phyloP scores from a whole-genome alignment of 2,113 vertebrate genomes.

The Eleginops maclovinus region DNA sequence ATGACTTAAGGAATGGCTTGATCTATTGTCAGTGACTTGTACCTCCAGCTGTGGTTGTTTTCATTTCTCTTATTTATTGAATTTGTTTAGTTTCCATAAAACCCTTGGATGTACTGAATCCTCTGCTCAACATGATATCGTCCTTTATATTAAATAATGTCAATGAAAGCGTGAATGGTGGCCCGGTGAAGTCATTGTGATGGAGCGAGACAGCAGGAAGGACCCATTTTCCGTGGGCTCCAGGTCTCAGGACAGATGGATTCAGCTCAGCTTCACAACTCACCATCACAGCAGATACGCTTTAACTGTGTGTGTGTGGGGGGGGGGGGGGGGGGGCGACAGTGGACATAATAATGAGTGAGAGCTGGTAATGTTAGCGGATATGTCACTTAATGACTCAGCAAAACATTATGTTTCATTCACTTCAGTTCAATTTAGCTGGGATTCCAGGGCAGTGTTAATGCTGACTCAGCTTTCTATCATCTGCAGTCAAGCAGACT shows the following conservation, averaged over 20 bases:
- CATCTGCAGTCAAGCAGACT: too few relatives aligned
- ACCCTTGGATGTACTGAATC: conserved; percentile 61
- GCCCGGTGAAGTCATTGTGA: conserved; percentile 26
- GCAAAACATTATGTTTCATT: background rate
- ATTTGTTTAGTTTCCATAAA: conserved; percentile 69
- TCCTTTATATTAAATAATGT: conserved; percentile 76
- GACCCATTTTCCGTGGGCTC: background rate
- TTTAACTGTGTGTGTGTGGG: too few relatives aligned
- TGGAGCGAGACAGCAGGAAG: background rate
- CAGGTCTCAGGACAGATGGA: too few relatives aligned
- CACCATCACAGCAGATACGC: too few relatives aligned
- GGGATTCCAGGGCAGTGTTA: background rate
- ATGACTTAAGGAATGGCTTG: conserved; percentile 78
- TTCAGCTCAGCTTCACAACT: too few relatives aligned
- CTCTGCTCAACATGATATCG: conserved; percentile 60
- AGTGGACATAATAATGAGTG: too few relatives aligned
- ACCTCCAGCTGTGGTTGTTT: conserved; percentile 76
- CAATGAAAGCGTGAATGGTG: conserved; percentile 37
- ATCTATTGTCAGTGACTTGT: conserved; percentile 77
- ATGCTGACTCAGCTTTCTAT: background rate
- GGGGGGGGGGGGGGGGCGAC: too few relatives aligned
- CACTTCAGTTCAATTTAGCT: background rate
- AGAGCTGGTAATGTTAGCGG: too few relatives aligned
- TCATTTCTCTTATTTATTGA: conserved; percentile 72
- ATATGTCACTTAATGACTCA: too few relatives aligned